These are phyloP conservation scores for Drosophila melanocephala DNA, from an alignment of 2,888 invertebrate genomes.

Conservation along the genomic window DNA sequence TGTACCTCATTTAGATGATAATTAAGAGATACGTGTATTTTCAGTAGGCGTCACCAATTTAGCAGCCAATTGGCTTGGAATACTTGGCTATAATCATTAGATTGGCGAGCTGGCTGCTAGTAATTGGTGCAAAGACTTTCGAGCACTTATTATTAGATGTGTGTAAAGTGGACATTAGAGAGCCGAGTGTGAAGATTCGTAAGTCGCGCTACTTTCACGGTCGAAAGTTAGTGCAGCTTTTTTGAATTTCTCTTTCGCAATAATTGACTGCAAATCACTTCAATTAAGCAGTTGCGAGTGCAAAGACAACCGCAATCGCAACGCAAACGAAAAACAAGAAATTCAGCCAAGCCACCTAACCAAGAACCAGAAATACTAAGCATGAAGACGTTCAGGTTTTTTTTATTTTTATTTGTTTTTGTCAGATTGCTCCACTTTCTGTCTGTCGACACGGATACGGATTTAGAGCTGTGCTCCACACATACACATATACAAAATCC, in stretches of 20 bases:
- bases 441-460: slow-evolving; percentile 71
- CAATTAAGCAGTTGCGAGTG: slow-evolving; percentile 72
- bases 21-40: slow-evolving; percentile 51
- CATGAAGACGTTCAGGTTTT: slow-evolving; percentile 66
- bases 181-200: slow-evolving; percentile 11
- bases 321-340: slow-evolving; percentile 33
- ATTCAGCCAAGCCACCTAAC: slow-evolving; percentile 23
- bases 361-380: slow-evolving; percentile 68
- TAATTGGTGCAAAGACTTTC: slow-evolving; percentile 30
- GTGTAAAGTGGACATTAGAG: slow-evolving; percentile 17
- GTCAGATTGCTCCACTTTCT: slow-evolving; percentile 69
- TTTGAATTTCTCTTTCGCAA: slow-evolving; percentile 79
- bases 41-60: slow-evolving; percentile 49
- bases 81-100: slow-evolving; percentile 33
- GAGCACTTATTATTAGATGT: slow-evolving; percentile 63
- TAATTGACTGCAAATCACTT: slow-evolving; percentile 79
- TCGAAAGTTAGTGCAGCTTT: slow-evolving; percentile 63
- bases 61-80: slow-evolving; percentile 41
- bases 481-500: slow-evolving; percentile 45
- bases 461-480: slow-evolving; percentile 59
- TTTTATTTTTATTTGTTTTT: slow-evolving; percentile 2
- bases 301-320: slow-evolving; percentile 38
- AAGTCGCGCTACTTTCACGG: slow-evolving; percentile 69
- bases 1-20: slow-evolving; percentile 53
- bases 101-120: not conserved